Base-by-base conservation (phyloP, 2,888 invertebrate species). In the Philaethria dido region DNA sequence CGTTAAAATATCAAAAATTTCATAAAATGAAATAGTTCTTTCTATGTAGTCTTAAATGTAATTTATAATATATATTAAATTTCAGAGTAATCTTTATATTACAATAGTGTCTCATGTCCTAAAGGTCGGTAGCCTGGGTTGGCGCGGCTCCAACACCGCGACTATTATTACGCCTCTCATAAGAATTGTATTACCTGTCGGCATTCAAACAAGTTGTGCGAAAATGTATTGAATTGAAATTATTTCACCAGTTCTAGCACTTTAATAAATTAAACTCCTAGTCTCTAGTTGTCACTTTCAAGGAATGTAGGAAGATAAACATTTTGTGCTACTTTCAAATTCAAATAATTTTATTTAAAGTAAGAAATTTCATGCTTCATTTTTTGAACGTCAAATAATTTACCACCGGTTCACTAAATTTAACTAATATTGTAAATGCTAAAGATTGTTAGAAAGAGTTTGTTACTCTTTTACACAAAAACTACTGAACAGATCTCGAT, bases 71-170 rank as follows among this genome's bases (percentile, higher is more conserved):
- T 48, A 22, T 25, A 48, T 14, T 25, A 25, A 0, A 50, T 29
- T 50, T 16, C 1, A 16, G 29, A 50, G 52, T 52, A 29, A 52
- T 33, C 16, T 52, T 52, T 52, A 16, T 11, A 29, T 52, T 48
- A 57, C 48, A 39, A 52, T 66, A 18, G 29, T 57, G 68, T 50
- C 62, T 39, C 55, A 57, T 48, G 45, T 50, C 48, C 44, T 39
- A 69, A 54, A 69, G 66, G 66, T 66, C 63, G 65, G 57, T 66
- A 60, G 62, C 62, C 63, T 42, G 65, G 29, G 44, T 63, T 69
- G 69, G 69, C 66, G 42, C 42, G 29, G 11, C 20, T 62, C 69
- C 69, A 69, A 62, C 66, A n/a, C n/a, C 36, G 62, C 62, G 47
- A 66, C 69, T 69, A 66, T 69, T 63, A 69, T 66, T 69, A 54